Percentiles rank a stretch among this genome's conserved stretches.
Conservation (phyloP, 2,888 invertebrate species). For the Notocelia uddmanniana region DNA sequence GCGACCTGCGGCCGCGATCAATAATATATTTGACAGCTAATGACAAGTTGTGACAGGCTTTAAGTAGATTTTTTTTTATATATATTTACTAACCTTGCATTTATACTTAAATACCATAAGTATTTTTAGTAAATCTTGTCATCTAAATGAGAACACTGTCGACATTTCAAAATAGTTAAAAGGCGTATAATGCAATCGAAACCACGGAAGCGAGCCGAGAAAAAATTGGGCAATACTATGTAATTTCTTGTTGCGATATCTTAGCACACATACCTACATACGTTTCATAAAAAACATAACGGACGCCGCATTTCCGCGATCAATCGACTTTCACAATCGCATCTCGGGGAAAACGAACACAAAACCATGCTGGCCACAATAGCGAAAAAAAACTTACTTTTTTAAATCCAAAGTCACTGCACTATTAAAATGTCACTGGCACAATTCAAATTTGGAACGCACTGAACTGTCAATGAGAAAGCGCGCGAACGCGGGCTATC, state of each 20-base stretch:
- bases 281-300: conserved; percentile 44
- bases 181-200: conserved; percentile 25
- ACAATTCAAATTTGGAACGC: conserved; percentile 50
- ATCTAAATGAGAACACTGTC: conserved; percentile 2
- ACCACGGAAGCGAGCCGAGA: conserved; percentile 34
- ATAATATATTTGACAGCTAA: no score
- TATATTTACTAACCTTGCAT: neutral
- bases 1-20: no score
- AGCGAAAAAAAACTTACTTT: conserved; percentile 54
- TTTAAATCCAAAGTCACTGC: conserved; percentile 49
- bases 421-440: conserved; percentile 57
- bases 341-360: conserved; percentile 52
- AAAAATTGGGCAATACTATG: conserved; percentile 42
- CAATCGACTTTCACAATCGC: conserved; percentile 58
- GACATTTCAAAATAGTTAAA: conserved; percentile 33
- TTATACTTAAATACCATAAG: neutral
- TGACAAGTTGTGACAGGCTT: no score
- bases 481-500: conserved; percentile 66
- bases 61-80: no score
- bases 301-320: conserved; percentile 39
- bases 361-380: conserved; percentile 55
- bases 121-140: neutral
- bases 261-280: conserved; percentile 45
- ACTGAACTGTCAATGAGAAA: conserved; percentile 63
- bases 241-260: conserved; percentile 44